Evolutionary conservation across 2,888 invertebrate species (phyloP), one percentile per base, ranked within the genome.

Genomic region (Leptura quadrifasciata): DNA sequence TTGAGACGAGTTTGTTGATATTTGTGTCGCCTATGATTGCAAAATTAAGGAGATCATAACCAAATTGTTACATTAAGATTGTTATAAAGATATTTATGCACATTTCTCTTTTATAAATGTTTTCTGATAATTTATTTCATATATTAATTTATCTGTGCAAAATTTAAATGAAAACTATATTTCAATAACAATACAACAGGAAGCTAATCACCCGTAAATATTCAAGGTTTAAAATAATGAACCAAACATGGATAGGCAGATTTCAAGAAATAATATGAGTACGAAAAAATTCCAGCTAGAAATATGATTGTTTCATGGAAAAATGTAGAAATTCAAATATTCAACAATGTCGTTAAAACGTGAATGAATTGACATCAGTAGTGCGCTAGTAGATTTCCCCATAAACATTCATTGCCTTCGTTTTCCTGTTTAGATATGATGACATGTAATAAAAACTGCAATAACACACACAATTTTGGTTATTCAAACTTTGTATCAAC

Each of bases 1-100:
- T 76, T 83, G 84, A 71, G 84, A 78, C 54, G 77, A 77, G 58
- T 76, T 82, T 67, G 81, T 75, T 61, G 81, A 79, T 76, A 81
- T 84, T 76, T 83, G 84, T 67, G 75, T 75, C 69, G 71, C 74
- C 85, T 85, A 69, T 27, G 81, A 81, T 47, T 61, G 57, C 15
- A 39, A 76, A 75, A 65, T 69, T 69, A 58, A 58, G 20, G 18
- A 35, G 57, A 68, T 57, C 24, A 60, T 57, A n/a, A 54, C 20
- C 39, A 15, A 57, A 54, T 15, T 54, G 27, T 54, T 54, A 54
- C 1, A 12, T 15, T 47, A 52, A 31, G 8, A 55, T 54, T 68
- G 12, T 47, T 47, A 47, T n/a, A n/a, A 2, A 47, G 12, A 47
- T 6, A 47, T 47, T n/a, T 47, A n/a, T n/a, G 15, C 5, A n/a